Base-by-base conservation (phyloP, 2,113 vertebrate genomes). In the Tenebrosternarchus preto region DNA sequence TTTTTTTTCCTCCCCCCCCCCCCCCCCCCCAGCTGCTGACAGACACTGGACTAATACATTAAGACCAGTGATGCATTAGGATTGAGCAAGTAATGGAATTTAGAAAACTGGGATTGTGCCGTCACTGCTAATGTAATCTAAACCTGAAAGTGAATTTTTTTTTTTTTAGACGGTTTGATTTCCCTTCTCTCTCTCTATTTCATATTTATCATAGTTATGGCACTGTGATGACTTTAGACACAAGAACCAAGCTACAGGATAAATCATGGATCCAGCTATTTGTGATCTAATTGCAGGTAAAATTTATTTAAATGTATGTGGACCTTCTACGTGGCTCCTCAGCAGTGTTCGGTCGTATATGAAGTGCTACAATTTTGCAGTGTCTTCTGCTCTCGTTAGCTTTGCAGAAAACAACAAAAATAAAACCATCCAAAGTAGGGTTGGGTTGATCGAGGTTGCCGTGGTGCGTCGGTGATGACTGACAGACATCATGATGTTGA, bases 381-480 rank as follows among this genome's bases (percentile, higher is more conserved):
- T 61, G 46, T 68, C 25, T 73, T 8, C 63, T 25, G 43, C 33
- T 7, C 6, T n/a, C 20, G 16, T 56, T 25, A 55, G 39, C 25
- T 29, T 39, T 4, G 31, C 25, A 55, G 24, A 50, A 80, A 64
- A 73, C 33, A 4, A 80, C 59, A 80, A 80, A 43, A 6, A 17
- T 60, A 80, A 80, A 43, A 6, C 8, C 55, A 57, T 46, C 5
- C 39, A 46, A 11, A 4, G 3, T 46, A 46, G 1, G 39, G 39
- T 46, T 46, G 9, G 39, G 39, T 9, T 9, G 39, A 46, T 5
- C 1, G 39, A 46, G n/a, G n/a, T n/a, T n/a, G n/a, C n/a, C n/a
- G n/a, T n/a, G n/a, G n/a, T n/a, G n/a, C n/a, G n/a, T n/a, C n/a
- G 15, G 11, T 15, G 11, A 50, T 50, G 15, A 9, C 9, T 15